phyloP scores from a whole-genome alignment of 2,113 vertebrate species.

The Anoura caudifer region DNA sequence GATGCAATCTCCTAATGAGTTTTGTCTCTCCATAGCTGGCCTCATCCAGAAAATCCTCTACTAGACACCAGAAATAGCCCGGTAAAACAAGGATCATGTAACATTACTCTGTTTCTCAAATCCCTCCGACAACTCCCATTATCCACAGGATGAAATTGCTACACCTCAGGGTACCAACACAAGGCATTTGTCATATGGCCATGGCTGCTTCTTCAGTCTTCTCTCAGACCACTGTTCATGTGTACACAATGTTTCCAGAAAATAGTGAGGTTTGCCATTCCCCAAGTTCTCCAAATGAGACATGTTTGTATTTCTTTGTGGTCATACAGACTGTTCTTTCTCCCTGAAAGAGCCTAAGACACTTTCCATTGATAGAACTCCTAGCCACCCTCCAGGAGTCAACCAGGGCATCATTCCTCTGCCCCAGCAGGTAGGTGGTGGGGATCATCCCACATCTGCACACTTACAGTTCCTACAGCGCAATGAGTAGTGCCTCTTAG shows the following conservation, averaged over 20 bases:
- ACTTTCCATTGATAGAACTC: background rate
- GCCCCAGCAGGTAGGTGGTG: background rate
- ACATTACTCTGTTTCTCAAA: background rate
- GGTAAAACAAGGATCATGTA: background rate
- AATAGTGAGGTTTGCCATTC: background rate
- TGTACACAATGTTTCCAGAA: background rate
- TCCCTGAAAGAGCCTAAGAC: background rate
- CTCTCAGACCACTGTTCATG: background rate
- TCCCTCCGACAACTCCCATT: background rate
- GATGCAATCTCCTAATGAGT: background rate
- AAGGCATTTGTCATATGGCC: background rate
- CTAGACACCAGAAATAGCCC: background rate
- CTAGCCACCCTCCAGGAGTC: background rate
- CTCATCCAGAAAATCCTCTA: background rate
- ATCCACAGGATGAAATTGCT: background rate
- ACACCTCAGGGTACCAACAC: background rate
- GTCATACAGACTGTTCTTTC: background rate
- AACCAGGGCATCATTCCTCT: background rate
- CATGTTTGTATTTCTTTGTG: background rate
- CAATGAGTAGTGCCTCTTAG: background rate
- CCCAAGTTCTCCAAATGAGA: background rate
- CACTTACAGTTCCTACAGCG: too few species aligned
- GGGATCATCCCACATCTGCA: background rate
- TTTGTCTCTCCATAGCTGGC: background rate
- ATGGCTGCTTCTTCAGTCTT: background rate